phyloP scores from a whole-genome alignment of 2,797 vertebrate species.

The Ctenopoma kingsleyae region DNA sequence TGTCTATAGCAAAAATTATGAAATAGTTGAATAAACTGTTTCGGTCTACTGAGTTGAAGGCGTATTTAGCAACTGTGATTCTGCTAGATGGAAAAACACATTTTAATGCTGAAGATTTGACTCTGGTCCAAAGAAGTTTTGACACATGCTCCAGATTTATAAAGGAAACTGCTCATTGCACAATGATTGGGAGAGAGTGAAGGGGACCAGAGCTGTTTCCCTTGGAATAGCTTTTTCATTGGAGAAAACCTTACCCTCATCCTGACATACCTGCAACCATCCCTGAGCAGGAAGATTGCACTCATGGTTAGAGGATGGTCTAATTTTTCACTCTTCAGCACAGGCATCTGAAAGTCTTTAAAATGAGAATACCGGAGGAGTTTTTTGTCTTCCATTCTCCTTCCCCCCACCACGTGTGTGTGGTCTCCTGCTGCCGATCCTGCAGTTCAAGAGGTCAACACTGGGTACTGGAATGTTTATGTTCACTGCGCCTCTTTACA shows the following conservation, averaged over 20 bases:
- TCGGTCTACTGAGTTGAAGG: slow-evolving; percentile 11
- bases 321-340: slow-evolving; percentile 39
- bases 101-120: slow-evolving; percentile 52
- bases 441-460: slow-evolving; percentile 72
- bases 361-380: slow-evolving; percentile 57
- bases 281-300: slow-evolving; percentile 3
- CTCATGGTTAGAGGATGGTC: slow-evolving; percentile 34
- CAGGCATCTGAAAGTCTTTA: slow-evolving; percentile 62
- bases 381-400: slow-evolving; percentile 41
- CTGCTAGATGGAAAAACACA: slow-evolving; percentile 47
- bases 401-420: slow-evolving; percentile 55
- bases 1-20: neutral
- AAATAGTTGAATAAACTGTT: slow-evolving; percentile 6
- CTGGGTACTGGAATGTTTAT: slow-evolving; percentile 80
- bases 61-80: slow-evolving; percentile 35
- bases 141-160: slow-evolving; percentile 72
- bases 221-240: slow-evolving; percentile 56
- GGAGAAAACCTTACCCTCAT: slow-evolving; percentile 48
- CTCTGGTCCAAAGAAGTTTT: slow-evolving; percentile 52
- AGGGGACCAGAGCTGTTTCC: slow-evolving; percentile 37
- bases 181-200: slow-evolving; percentile 39
- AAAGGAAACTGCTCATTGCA: slow-evolving; percentile 65
- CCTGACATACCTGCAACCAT: slow-evolving; percentile 49
- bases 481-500: slow-evolving; percentile 66
- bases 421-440: slow-evolving; percentile 67